Evolutionary conservation across 2,888 invertebrate genomes (phyloP).

Genomic region (Callyntrura guangdongensis): DNA sequence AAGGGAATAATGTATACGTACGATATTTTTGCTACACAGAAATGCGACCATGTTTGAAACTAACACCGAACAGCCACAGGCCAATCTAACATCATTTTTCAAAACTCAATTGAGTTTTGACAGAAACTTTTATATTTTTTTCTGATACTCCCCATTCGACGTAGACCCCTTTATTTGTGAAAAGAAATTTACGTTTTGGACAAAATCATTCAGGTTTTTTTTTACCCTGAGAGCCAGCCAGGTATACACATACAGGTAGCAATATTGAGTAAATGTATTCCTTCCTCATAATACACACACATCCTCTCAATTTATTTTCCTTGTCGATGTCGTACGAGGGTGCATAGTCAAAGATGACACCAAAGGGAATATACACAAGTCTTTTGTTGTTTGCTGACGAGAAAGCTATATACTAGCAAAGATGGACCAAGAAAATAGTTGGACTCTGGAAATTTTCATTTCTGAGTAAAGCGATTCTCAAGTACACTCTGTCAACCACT

Average conservation of each 20-base stretch:
- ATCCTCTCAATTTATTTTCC: not conserved
- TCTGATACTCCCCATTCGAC: not conserved
- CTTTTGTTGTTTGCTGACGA: not conserved
- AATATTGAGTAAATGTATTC: not conserved
- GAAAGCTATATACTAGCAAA: not conserved
- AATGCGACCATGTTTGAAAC: constrained; percentile 1
- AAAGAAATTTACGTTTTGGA: not conserved
- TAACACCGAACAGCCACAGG: constrained; percentile 50
- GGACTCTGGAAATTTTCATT: constrained; percentile 7
- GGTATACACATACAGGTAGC: not conserved
- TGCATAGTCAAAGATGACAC: not conserved
- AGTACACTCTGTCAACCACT: not conserved
- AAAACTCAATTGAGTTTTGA: constrained; percentile 77
- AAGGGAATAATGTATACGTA: not conserved
- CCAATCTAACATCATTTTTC: constrained; percentile 76
- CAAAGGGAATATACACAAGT: not conserved
- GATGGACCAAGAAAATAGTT: not conserved
- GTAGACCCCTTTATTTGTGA: not conserved
- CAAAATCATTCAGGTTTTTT: not conserved
- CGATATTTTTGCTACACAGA: not conserved
- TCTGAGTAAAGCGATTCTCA: constrained; percentile 1
- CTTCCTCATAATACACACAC: not conserved
- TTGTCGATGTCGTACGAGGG: not conserved
- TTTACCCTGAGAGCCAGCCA: not conserved
- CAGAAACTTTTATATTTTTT: constrained; percentile 60